Percentiles rank a stretch among this genome's conserved stretches.
Evolutionary conservation across 2,113 vertebrate species (phyloP).

Genomic region (Mustelus asterias): DNA sequence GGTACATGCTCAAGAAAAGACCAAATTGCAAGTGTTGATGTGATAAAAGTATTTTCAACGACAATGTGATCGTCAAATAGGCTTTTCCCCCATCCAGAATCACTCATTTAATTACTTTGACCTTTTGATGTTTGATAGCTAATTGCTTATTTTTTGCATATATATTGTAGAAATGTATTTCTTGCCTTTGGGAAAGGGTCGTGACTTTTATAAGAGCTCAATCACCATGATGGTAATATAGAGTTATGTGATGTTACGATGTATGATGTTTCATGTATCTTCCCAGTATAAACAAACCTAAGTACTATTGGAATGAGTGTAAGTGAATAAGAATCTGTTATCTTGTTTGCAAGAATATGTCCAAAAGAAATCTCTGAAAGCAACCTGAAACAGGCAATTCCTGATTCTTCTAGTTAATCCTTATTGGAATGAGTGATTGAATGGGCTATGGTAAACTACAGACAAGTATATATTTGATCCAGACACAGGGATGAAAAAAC

Average conservation of each 20-base stretch:
- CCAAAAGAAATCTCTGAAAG: background rate
- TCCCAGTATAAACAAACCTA: background rate
- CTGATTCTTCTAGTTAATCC: background rate
- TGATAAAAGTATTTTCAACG: background rate
- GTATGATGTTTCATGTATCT: background rate
- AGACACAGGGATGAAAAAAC: background rate
- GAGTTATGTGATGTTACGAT: background rate
- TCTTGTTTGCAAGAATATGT: background rate
- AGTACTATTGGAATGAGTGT: background rate
- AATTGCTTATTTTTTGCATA: background rate
- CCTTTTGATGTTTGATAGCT: background rate
- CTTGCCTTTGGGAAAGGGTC: background rate
- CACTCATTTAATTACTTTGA: slow-evolving; percentile 11
- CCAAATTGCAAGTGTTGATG: background rate
- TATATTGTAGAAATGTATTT: background rate
- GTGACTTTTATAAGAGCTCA: background rate
- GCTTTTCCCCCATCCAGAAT: background rate
- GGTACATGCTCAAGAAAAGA: background rate
- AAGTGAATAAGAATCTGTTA: background rate
- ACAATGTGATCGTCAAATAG: background rate
- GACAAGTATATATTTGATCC: background rate
- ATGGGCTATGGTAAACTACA: background rate
- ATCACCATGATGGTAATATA: background rate
- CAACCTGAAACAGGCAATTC: background rate
- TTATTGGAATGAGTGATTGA: background rate